Evolutionary conservation across 1,140 invertebrate species (phyloP), one percentile per base, ranked within the genome.

Genomic region (Leptestheria dahalacensis): DNA sequence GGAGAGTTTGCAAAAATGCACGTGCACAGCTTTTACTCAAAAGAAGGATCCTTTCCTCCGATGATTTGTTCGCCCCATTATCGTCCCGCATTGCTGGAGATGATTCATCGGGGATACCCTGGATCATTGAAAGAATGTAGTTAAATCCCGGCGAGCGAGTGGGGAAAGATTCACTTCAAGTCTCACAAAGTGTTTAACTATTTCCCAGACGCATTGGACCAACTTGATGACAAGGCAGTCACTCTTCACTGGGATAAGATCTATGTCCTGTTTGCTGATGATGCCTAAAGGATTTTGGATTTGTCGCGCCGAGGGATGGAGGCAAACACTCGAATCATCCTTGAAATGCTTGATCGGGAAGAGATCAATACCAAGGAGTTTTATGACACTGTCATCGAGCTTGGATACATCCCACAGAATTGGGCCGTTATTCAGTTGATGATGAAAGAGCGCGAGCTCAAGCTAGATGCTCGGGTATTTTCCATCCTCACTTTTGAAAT

Each of bases 371-470:
- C 21, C 3, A 52, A 26, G 2, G 50, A 52, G 2, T 52, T 52
- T 12, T 52, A 52, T 20, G 25, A 3, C 2, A 26, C 25, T 1
- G 11, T 52, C 12, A 26, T 23, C 21, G 50, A 52, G 11, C 2
- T 21, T 1, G 50, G 50, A 1, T 23, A 12, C 2, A 1, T 52
- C 2, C 50, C 50, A 1, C 21, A 52, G 2, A 51, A 51, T 25
- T 51, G 49, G n/a, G 6, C 49, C 6, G 49, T 51, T 6, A 51
- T 51, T 18, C 49, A 51, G n/a, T 25, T 51, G 49, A 51, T 51
- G 49, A 25, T 25, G 49, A 51, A 51, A 18, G n/a, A 51, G 18
- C 6, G 49, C 6, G 49, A 51, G 24, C 24, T 51, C 33, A 41
- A 41, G 6, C n/a, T 51, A 51, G 25, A 52, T 1, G 21, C 2